These are phyloP conservation scores for Melanophora roralis DNA, from an alignment of 2,888 invertebrate genomes.

Conservation along the genomic window DNA sequence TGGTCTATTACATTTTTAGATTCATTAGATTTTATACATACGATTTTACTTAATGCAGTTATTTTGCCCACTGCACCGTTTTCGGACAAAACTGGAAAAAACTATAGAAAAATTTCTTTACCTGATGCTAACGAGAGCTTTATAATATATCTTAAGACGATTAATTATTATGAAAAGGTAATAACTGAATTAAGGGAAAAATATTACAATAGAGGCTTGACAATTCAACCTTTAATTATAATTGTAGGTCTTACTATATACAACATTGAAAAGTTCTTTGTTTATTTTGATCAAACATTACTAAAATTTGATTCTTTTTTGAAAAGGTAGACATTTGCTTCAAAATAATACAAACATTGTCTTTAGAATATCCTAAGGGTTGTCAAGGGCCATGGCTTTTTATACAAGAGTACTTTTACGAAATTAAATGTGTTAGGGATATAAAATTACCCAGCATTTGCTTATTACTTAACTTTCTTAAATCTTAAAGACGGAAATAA, in stretches of 20 bases:
- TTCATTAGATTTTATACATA: conserved; percentile 14
- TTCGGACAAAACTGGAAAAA: background rate
- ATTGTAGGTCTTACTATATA: background rate
- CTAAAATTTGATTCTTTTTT: background rate
- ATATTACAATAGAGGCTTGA: background rate
- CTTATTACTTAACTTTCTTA: background rate
- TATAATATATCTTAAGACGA: background rate
- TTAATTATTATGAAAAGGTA: background rate
- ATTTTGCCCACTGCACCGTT: conserved; percentile 15
- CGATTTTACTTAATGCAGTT: conserved; percentile 9
- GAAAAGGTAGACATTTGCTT: background rate
- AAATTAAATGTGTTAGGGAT: background rate
- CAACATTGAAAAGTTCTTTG: background rate
- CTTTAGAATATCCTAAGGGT: background rate
- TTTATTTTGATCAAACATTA: background rate
- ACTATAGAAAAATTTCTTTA: conserved; percentile 7
- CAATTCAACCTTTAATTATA: background rate
- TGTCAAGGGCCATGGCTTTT: background rate
- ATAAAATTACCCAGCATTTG: background rate
- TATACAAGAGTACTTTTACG: background rate
- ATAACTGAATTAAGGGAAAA: background rate
- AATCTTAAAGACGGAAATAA: background rate
- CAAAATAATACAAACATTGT: background rate
- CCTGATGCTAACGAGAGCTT: conserved; percentile 1
- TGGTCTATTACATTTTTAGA: background rate